These are phyloP conservation scores for Carterocephalus palaemon DNA, from an alignment of 2,888 invertebrate species.

Conservation along the genomic window DNA sequence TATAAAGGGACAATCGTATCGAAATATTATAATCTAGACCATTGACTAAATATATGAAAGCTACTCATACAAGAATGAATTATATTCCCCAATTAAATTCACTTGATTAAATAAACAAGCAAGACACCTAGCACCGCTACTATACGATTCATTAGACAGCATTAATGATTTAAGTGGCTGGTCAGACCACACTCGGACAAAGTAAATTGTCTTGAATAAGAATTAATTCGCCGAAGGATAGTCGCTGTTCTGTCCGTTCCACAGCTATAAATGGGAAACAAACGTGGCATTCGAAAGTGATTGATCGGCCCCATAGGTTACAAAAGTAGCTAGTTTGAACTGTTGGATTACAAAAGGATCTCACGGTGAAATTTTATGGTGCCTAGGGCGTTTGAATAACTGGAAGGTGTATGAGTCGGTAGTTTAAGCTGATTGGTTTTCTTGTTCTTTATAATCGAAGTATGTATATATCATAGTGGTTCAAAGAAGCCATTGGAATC, in stretches of 20 bases:
- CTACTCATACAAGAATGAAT: background rate
- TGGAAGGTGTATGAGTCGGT: conserved; percentile 9
- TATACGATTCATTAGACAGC: conserved; percentile 18
- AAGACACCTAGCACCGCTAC: conserved; percentile 5
- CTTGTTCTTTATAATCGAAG: too few relatives aligned
- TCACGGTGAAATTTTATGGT: conserved; percentile 16
- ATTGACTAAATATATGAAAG: too few relatives aligned
- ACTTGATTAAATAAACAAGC: background rate
- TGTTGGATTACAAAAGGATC: conserved; percentile 18
- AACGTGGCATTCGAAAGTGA: conserved; percentile 12
- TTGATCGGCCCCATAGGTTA: conserved; percentile 6
- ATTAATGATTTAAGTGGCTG: conserved; percentile 20
- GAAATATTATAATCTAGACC: too few relatives aligned
- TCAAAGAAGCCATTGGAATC: too few relatives aligned
- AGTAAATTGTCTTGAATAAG: conserved; percentile 22
- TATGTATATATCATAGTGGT: too few relatives aligned
- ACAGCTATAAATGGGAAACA: conserved; percentile 12
- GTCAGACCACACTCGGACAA: conserved; percentile 1
- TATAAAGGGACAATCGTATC: too few relatives aligned
- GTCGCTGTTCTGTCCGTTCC: conserved; percentile 5
- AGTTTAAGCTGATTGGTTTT: background rate
- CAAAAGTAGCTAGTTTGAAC: conserved; percentile 12
- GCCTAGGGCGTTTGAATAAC: conserved; percentile 6
- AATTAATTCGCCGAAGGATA: conserved; percentile 11
- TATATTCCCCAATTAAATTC: too few relatives aligned